Evolutionary conservation across 2,888 invertebrate species (phyloP).

Genomic region (Meandrusa payeni): DNA sequence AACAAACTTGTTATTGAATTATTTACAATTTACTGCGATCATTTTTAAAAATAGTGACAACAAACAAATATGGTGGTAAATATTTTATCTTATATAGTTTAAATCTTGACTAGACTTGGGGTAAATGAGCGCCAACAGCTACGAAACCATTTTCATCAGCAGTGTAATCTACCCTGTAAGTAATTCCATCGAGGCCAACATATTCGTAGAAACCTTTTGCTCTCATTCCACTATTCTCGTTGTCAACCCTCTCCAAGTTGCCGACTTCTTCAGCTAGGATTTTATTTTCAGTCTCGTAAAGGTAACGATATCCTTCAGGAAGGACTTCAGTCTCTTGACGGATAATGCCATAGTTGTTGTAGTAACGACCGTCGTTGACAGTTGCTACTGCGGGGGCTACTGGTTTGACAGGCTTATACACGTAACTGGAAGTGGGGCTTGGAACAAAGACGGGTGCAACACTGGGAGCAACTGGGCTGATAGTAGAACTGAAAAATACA

Average conservation of each 20-base stretch:
- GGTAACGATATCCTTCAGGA: slow-evolving; percentile 68
- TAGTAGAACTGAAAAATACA: slow-evolving; percentile 16
- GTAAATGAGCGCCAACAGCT: slow-evolving; percentile 59
- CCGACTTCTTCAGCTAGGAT: slow-evolving; percentile 71
- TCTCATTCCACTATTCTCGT: slow-evolving; percentile 49
- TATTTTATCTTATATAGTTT: slow-evolving; percentile 10
- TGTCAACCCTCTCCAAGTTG: slow-evolving; percentile 55
- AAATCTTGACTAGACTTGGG: slow-evolving; percentile 36
- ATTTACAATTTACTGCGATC: slow-evolving; percentile 15
- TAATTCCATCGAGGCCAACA: slow-evolving; percentile 65
- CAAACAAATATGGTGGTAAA: not conserved
- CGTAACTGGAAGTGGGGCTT: slow-evolving; percentile 25
- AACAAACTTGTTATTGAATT: slow-evolving; percentile 2
- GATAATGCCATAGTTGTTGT: slow-evolving; percentile 67
- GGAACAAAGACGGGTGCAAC: slow-evolving; percentile 15
- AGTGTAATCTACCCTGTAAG: slow-evolving; percentile 71
- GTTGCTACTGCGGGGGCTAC: slow-evolving; percentile 12
- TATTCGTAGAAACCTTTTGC: slow-evolving; percentile 69
- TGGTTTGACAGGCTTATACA: slow-evolving; percentile 25
- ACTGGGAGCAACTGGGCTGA: slow-evolving; percentile 9
- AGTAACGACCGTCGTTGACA: slow-evolving; percentile 39
- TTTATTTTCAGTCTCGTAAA: slow-evolving; percentile 74
- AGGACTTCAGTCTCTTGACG: slow-evolving; percentile 58
- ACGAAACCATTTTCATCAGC: slow-evolving; percentile 72
- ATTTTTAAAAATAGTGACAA: not conserved